Conservation (phyloP, 1,140 invertebrate species). For the Spodoptera litura region DNA sequence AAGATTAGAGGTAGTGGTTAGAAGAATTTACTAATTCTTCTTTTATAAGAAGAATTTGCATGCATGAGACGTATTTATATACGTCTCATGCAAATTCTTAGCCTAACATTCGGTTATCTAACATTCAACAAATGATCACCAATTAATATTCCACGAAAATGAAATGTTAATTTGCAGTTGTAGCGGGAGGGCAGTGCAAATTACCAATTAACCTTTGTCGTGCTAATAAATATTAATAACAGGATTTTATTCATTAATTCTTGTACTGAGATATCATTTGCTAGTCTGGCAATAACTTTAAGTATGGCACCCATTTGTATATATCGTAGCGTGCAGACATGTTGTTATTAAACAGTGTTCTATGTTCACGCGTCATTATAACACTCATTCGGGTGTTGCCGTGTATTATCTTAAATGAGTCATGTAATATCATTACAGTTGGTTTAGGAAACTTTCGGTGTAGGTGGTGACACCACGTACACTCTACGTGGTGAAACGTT, state of each 20-base stretch:
- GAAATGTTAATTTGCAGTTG: conserved; percentile 35
- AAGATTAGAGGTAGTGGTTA: too few relatives aligned
- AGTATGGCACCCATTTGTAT: conserved; percentile 26
- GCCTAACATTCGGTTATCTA: conserved; percentile 12
- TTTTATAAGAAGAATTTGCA: too few relatives aligned
- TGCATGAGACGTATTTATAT: too few relatives aligned
- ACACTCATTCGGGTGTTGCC: background rate
- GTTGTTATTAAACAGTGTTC: background rate
- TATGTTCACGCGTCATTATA: background rate
- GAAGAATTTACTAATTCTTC: background rate
- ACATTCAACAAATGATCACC: conserved; percentile 33
- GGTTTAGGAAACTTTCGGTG: too few relatives aligned
- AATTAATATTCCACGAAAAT: conserved; percentile 40
- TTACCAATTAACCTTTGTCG: conserved; percentile 45
- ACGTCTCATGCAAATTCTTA: background rate
- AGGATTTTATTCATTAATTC: conserved; percentile 39
- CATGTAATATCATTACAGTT: too few relatives aligned
- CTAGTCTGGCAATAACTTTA: conserved; percentile 4
- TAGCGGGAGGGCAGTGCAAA: conserved; percentile 27
- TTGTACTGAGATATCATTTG: conserved; percentile 24
- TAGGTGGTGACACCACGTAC: too few relatives aligned
- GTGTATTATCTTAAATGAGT: too few relatives aligned
- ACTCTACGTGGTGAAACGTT: too few relatives aligned
- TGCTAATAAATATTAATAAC: conserved; percentile 41
- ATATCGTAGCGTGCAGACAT: background rate